Evolutionary conservation across 2,888 invertebrate species (phyloP), one percentile per base, ranked within the genome.

Genomic region (Aricia artaxerxes): DNA sequence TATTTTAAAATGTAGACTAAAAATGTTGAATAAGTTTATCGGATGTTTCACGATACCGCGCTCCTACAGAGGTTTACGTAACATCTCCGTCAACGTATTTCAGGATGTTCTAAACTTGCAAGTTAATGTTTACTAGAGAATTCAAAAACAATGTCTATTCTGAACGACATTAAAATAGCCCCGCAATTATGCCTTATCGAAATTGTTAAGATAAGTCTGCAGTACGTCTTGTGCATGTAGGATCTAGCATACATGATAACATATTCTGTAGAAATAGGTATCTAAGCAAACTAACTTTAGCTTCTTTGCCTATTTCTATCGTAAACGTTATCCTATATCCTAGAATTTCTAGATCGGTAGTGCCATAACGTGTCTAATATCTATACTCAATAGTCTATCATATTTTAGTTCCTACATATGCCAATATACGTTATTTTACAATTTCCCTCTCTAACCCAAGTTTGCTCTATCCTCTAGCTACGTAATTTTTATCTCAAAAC

Each of bases 11-110:
- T 49, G 75, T n/a, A 49, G 49, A 49, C 76, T 16, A 35, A 76
- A 57, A 53, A 76, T 75, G 75, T 75, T 76, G 49, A 53, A 76
- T 76, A 57, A 76, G 76, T 31, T 76, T 57, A 76, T 76, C 76
- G 53, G 76, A 57, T 76, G 38, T 76, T 76, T 53, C 13, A 13
- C 53, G 57, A 31, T 76, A 57, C 57, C 31, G 16, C 57, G 76
- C 76, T 53, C 16, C 35, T 57, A 75, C 75, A 53, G 35, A 57
- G 76, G 57, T 57, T 76, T 76, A 76, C 76, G 57, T 76, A 76
- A 76, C 49, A 73, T 49, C 31, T 76, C 76, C 24, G 76, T 76
- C 76, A 57, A 16, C 53, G 76, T 44, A 38, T 73, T 35, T 53
- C 75, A 44, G 9, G 16, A 76, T 76, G 57, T 35, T 57, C 76